Conservation (phyloP, 2,888 invertebrate species). For the Aromia moschata region DNA sequence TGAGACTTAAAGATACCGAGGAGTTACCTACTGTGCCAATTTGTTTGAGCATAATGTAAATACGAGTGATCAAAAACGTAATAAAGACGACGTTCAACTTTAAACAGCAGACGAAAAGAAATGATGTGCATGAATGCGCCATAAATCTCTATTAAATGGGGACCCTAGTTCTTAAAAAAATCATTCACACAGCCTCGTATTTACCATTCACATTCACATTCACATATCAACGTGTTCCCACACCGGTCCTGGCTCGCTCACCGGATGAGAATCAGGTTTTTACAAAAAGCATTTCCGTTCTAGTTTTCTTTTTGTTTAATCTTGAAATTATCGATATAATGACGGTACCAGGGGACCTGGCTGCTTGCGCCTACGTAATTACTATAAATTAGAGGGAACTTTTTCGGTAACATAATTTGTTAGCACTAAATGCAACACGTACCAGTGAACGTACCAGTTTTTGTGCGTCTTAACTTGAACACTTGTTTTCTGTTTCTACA, state of each 20-base stretch:
- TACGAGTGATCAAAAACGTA: too few species aligned
- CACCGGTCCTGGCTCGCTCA: conserved; percentile 1
- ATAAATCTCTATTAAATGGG: neutral
- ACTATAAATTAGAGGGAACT: conserved; percentile 11
- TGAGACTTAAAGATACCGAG: too few species aligned
- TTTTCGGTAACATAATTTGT: conserved; percentile 4
- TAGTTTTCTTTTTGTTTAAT: conserved; percentile 16
- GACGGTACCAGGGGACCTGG: conserved; percentile 2
- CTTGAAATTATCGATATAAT: conserved; percentile 15
- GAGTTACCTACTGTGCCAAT: too few species aligned
- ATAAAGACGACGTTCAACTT: too few species aligned
- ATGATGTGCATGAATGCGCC: too few species aligned
- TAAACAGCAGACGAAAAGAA: too few species aligned
- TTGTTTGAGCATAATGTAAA: too few species aligned
- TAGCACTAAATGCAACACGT: neutral
- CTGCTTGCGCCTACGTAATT: conserved; percentile 6
- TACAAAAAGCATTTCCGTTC: conserved; percentile 18
- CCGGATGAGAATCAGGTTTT: conserved; percentile 21
- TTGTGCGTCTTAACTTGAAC: too few species aligned
- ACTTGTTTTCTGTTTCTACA: too few species aligned
- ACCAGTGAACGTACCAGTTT: neutral
- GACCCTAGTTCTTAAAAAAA: neutral
- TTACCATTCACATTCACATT: conserved; percentile 10
- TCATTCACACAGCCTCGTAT: conserved; percentile 14
- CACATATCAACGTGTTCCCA: conserved; percentile 1